Evolutionary conservation across 2,797 vertebrate species (phyloP), one percentile per base, ranked within the genome.

Genomic region (Poeciliopsis infans): DNA sequence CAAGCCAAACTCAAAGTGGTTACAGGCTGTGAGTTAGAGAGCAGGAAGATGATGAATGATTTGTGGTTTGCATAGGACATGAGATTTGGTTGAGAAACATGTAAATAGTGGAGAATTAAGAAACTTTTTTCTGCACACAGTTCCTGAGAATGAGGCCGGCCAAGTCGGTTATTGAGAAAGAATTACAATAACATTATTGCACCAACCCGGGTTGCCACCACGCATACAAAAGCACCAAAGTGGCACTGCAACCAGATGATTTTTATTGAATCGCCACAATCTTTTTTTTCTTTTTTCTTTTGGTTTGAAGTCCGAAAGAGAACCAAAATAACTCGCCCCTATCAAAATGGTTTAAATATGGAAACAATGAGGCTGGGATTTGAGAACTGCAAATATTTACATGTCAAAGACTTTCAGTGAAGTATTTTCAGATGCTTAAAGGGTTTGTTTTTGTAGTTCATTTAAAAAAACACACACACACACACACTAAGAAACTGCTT

Each of bases 11-110:
- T 87, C 68, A 79, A 31, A 31, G 28, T 53, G 43, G 41, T 43
- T 73, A 28, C 78, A 72, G 78, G 77, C 69, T 76, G 80, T 1
- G 41, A 83, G 77, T 78, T 76, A 76, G 18, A 61, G 72, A 61
- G 72, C 80, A 83, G 75, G 87, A 88, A 74, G 77, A 72, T 6
- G 75, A 79, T 45, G 10, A 18, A 74, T 10, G 69, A 75, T 45
- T 47, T 79, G 84, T 68, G 86, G 89, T 83, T 90, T 87, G 81
- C 77, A 57, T 43, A 79, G 79, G 78, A 80, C 71, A 43, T 72
- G 78, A 86, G 81, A 80, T 82, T 79, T 79, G 83, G 85, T 89
- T 90, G 87, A 83, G 88, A 92, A 91, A 91, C 85, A 76, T 88
- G 79, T 31, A 83, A 74, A 89, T 85, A 71, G 55, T 51, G 82